Evolutionary conservation across 2,888 invertebrate genomes (phyloP).

Genomic region (Dastarcus helophoroides): DNA sequence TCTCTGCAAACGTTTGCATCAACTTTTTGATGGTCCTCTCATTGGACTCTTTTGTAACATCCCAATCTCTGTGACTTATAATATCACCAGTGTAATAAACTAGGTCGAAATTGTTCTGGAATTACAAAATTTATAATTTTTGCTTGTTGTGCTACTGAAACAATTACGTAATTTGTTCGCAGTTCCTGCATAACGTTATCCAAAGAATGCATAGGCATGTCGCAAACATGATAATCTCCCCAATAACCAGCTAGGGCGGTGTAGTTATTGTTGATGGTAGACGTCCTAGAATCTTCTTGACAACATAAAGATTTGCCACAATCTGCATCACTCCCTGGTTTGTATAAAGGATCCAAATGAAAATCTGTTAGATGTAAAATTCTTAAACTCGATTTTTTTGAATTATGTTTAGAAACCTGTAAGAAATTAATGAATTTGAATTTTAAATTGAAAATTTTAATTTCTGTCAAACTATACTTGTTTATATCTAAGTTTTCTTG

Average conservation of each 20-base stretch:
- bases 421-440: too few relatives aligned
- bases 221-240: slow-evolving; percentile 72
- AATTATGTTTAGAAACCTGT: too few relatives aligned
- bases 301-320: slow-evolving; percentile 77
- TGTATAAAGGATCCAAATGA: slow-evolving; percentile 69
- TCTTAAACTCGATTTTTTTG: too few relatives aligned
- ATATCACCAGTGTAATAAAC: slow-evolving; percentile 82
- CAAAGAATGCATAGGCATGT: slow-evolving; percentile 53
- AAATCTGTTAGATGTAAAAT: slow-evolving; percentile 64
- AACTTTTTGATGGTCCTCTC: slow-evolving; percentile 30
- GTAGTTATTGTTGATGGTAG: slow-evolving; percentile 24
- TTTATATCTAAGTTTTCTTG: too few relatives aligned
- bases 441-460: too few relatives aligned
- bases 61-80: slow-evolving; percentile 79
- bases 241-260: slow-evolving; percentile 77
- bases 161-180: slow-evolving; percentile 5
- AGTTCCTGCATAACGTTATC: slow-evolving; percentile 8
- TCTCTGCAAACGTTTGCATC: slow-evolving; percentile 27
- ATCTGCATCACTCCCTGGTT: slow-evolving; percentile 50
- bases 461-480: too few relatives aligned
- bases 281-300: slow-evolving; percentile 45
- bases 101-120: slow-evolving; percentile 42
- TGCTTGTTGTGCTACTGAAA: background rate
- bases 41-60: slow-evolving; percentile 57
- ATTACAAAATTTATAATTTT: background rate